These are phyloP conservation scores for Proterorhinus semilunaris DNA, from an alignment of 2,113 vertebrate genomes.

Conservation along the genomic window DNA sequence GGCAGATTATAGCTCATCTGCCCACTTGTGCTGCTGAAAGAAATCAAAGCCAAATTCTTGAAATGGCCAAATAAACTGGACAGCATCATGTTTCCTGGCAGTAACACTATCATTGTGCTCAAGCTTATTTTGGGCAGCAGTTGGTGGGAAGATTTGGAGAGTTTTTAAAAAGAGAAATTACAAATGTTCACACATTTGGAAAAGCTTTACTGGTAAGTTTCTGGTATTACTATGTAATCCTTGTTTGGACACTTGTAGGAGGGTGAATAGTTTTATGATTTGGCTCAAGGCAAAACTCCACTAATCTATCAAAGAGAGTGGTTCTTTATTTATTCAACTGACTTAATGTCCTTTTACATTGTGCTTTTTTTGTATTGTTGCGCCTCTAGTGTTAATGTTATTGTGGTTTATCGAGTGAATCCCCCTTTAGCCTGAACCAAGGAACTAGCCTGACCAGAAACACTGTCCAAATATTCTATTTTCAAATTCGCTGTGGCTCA, in stretches of 20 bases:
- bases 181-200: not conserved
- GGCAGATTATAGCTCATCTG: not conserved
- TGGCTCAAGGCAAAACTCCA: not conserved
- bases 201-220: not conserved
- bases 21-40: not conserved
- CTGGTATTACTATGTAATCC: not conserved
- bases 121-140: not conserved
- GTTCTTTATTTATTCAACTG: too few relatives aligned
- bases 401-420: too few relatives aligned
- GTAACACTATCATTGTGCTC: constrained; percentile 3
- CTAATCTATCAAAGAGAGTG: not conserved
- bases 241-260: not conserved
- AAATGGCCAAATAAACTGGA: not conserved
- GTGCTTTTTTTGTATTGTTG: not conserved
- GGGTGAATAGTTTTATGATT: not conserved
- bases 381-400: too few relatives aligned
- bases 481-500: too few relatives aligned
- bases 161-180: not conserved
- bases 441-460: too few relatives aligned
- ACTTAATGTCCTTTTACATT: not conserved
- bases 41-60: not conserved
- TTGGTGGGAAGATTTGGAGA: not conserved
- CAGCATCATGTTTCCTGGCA: not conserved
- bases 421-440: too few relatives aligned
- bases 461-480: too few relatives aligned